Evolutionary conservation across 2,888 invertebrate genomes (phyloP).

Genomic region (Trachelus troglodyta): DNA sequence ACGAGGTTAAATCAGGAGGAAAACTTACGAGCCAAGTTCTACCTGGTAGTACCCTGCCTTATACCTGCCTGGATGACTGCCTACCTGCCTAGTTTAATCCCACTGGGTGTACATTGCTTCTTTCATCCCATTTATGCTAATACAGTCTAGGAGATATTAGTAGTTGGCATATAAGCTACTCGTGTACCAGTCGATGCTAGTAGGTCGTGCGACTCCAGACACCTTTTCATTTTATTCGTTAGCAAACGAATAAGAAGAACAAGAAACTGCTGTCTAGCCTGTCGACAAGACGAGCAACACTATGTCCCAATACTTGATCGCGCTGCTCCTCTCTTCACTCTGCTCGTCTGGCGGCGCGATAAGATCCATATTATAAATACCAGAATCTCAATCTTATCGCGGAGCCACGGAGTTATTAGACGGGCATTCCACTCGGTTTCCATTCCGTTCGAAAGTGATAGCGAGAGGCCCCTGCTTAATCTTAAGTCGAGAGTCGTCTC

Average conservation of each 20-base stretch:
- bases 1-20: background rate
- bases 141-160: background rate
- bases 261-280: background rate
- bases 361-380: constrained; percentile 8
- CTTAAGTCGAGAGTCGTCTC: constrained; percentile 51
- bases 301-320: background rate
- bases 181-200: background rate
- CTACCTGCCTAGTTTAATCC: background rate
- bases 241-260: background rate
- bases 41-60: background rate
- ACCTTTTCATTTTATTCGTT: background rate
- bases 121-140: background rate
- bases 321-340: background rate
- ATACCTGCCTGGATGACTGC: background rate
- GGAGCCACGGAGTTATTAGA: constrained; percentile 8
- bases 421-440: constrained; percentile 11
- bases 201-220: background rate
- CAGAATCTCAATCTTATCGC: constrained; percentile 7
- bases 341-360: background rate
- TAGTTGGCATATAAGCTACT: background rate
- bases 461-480: constrained; percentile 51
- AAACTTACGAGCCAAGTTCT: background rate
- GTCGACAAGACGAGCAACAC: background rate
- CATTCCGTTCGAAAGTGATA: constrained; percentile 12
- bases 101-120: background rate